A percentile compares a stretch with the other conserved stretches of the same genome.
Evolutionary conservation across 1,140 invertebrate species (phyloP).

Genomic region (Campodea augens): DNA sequence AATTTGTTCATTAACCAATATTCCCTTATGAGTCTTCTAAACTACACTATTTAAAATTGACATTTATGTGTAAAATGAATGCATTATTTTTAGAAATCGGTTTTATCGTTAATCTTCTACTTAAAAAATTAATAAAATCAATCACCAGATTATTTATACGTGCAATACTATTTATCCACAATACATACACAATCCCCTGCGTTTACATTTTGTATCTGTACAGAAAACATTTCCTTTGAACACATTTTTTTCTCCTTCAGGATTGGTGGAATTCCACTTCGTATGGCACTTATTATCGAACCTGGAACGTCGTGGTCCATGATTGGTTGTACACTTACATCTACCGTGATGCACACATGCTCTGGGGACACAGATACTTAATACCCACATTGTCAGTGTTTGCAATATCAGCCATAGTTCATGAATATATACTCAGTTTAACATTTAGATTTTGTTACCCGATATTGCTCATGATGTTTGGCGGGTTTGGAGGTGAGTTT

Average conservation of each 20-base stretch:
- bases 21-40: no score
- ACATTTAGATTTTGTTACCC: constrained; percentile 72
- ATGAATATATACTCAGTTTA: constrained; percentile 65
- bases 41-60: no score
- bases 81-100: no score
- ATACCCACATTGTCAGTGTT: constrained; percentile 37
- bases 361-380: constrained; percentile 21
- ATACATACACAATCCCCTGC: no score
- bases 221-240: no score
- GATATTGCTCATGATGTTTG: constrained; percentile 52
- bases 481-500: constrained; percentile 29
- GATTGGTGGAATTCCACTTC: constrained; percentile 88
- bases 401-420: constrained; percentile 46
- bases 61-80: no score
- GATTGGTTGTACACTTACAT: constrained; percentile 88
- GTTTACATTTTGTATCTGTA: no score
- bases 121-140: no score
- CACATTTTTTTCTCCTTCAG: constrained; percentile 25
- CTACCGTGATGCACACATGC: constrained; percentile 50
- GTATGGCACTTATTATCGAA: constrained; percentile 64
- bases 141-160: no score
- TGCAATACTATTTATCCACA: no score
- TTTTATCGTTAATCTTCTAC: no score
- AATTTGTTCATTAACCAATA: no score
- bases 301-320: constrained; percentile 87